These are phyloP conservation scores for Piscicola geometra DNA, from an alignment of 2,888 invertebrate species.

Conservation along the genomic window DNA sequence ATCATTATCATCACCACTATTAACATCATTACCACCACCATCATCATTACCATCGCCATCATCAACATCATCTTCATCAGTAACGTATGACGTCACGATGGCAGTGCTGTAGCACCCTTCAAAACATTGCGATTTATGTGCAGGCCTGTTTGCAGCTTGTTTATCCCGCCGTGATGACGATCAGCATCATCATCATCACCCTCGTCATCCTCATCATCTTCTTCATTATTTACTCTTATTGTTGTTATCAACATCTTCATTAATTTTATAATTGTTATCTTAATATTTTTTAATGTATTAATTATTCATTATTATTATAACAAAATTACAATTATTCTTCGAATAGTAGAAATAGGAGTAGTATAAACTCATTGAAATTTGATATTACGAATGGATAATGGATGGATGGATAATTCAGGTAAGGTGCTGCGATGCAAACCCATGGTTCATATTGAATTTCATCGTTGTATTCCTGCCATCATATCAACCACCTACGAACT, in stretches of 20 bases:
- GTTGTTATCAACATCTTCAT: background rate
- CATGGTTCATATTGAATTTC: no score
- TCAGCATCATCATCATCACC: background rate
- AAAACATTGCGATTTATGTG: conserved; percentile 10
- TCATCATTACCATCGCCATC: background rate
- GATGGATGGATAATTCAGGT: no score
- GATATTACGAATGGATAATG: no score
- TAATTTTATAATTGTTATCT: no score
- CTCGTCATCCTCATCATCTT: background rate
- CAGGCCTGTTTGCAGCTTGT: background rate
- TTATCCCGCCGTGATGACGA: background rate
- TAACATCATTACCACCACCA: background rate
- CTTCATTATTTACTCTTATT: background rate
- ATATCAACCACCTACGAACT: no score
- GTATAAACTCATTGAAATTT: no score
- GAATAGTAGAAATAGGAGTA: no score
- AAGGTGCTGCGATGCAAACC: no score
- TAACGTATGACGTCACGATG: conserved; percentile 3
- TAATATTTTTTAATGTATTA: no score
- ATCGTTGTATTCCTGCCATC: no score
- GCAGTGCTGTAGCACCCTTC: background rate
- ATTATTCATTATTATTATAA: no score
- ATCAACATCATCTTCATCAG: conserved; percentile 1
- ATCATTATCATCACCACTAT: background rate
- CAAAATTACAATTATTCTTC: no score